A percentile compares a stretch with the other conserved stretches of the same genome.
phyloP scores from a whole-genome alignment of 2,888 invertebrate species.

The Scaptodrosophila latifasciaeformis region DNA sequence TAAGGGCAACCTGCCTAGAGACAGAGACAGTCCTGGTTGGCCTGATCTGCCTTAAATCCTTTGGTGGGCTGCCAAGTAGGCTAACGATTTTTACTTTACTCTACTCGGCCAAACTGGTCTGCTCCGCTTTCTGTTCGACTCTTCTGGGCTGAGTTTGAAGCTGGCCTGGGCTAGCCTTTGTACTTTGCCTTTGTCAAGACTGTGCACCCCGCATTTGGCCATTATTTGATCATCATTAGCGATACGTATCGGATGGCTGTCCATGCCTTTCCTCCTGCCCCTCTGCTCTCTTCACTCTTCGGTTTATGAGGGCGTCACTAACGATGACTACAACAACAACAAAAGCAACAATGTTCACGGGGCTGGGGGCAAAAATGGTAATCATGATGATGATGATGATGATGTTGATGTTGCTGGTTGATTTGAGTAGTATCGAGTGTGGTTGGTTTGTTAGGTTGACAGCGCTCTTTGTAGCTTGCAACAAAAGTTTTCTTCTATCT shows the following conservation, averaged over 20 bases:
- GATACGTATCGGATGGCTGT: slow-evolving; percentile 50
- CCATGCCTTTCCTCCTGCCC: too few relatives aligned
- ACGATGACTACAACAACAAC: not conserved
- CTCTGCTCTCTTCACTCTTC: too few relatives aligned
- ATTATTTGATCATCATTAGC: slow-evolving; percentile 69
- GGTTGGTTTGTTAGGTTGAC: not conserved
- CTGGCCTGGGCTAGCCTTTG: too few relatives aligned
- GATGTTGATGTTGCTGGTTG: not conserved
- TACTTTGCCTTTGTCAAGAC: slow-evolving; percentile 4
- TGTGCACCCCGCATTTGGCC: slow-evolving; percentile 39
- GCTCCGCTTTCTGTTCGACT: slow-evolving; percentile 33
- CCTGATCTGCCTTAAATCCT: not conserved
- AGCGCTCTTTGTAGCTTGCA: slow-evolving; percentile 20
- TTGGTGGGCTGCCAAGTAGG: slow-evolving; percentile 60
- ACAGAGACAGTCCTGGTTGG: slow-evolving; percentile 28
- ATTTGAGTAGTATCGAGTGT: not conserved
- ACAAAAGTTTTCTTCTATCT: slow-evolving; percentile 51
- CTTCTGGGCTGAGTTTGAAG: slow-evolving; percentile 14
- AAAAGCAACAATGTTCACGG: not conserved
- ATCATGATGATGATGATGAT: not conserved
- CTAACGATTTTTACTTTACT: slow-evolving; percentile 64
- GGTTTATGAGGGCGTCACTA: slow-evolving; percentile 28
- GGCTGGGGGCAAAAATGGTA: not conserved
- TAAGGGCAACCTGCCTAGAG: slow-evolving; percentile 25
- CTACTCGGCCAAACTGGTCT: too few relatives aligned